Percentiles rank a stretch among this genome's conserved stretches.
phyloP scores from a whole-genome alignment of 2,113 vertebrate genomes.

The Leucoraja erinaceus region DNA sequence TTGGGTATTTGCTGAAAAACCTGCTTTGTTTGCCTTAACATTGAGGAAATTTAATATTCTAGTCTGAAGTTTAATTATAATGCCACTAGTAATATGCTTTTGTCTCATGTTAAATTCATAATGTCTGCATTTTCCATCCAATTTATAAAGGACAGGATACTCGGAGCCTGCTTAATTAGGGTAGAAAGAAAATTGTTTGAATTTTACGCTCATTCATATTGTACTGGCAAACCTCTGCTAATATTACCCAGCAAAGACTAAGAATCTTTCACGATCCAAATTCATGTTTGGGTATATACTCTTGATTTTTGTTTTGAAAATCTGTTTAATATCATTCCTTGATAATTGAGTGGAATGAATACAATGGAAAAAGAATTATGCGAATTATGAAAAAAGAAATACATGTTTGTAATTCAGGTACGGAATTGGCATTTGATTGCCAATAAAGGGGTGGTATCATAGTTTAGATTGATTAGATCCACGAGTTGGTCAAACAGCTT shows the following conservation, averaged over 20 bases:
- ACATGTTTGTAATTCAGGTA: background rate
- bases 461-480: background rate
- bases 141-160: background rate
- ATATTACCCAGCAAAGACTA: conserved; percentile 14
- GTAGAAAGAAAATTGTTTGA: conserved; percentile 3
- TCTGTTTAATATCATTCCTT: background rate
- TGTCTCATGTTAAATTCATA: conserved; percentile 16
- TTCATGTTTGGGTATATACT: background rate
- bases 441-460: background rate
- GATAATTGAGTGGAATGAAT: background rate
- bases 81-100: background rate
- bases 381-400: no score
- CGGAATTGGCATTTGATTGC: background rate
- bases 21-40: background rate
- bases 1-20: background rate
- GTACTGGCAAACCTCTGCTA: background rate
- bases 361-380: background rate
- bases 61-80: background rate
- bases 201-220: conserved; percentile 1
- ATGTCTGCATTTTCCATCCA: conserved; percentile 31
- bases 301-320: background rate
- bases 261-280: background rate
- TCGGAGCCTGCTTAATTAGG: conserved; percentile 18
- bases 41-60: background rate
- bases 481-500: background rate